Conservation (phyloP, 2,113 vertebrate species). For the Brachyistius frenatus region DNA sequence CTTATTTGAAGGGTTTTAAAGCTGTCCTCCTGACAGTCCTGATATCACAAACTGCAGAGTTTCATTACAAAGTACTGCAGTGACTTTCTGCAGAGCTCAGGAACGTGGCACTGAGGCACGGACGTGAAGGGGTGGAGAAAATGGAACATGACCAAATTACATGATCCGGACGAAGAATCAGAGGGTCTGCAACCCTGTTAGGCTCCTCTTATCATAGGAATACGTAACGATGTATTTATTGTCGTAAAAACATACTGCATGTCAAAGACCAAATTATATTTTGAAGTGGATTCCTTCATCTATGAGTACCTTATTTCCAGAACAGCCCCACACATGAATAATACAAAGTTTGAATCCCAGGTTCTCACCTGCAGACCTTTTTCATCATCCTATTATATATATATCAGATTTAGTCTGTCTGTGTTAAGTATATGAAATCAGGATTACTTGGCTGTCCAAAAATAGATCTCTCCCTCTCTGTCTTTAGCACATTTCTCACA, state of each 20-base stretch:
- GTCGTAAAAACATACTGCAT: not conserved
- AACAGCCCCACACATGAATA: not conserved
- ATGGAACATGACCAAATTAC: slow-evolving; percentile 39
- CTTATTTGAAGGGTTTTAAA: slow-evolving; percentile 41
- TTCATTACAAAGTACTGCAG: slow-evolving; percentile 68
- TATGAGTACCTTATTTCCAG: not conserved
- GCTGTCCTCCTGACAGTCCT: slow-evolving; percentile 36
- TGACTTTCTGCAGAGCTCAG: slow-evolving; percentile 76
- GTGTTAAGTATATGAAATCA: slow-evolving; percentile 47
- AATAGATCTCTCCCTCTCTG: slow-evolving; percentile 51
- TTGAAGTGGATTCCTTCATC: not conserved
- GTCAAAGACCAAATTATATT: not conserved
- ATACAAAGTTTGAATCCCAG: not conserved
- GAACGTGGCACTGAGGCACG: slow-evolving; percentile 54
- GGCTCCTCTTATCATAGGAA: not conserved
- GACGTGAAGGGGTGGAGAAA: slow-evolving; percentile 38
- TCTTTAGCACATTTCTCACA: slow-evolving; percentile 57
- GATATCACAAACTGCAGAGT: slow-evolving; percentile 63
- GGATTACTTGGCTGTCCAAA: slow-evolving; percentile 59
- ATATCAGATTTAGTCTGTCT: slow-evolving; percentile 43
- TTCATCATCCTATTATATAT: slow-evolving; percentile 22
- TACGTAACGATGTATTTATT: not conserved
- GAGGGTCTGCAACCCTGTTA: slow-evolving; percentile 12
- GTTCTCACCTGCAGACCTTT: slow-evolving; percentile 13
- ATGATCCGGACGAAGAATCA: slow-evolving; percentile 21